These are phyloP conservation scores for Campylomormyrus numenius DNA, from an alignment of 2,113 vertebrate genomes.

Conservation along the genomic window DNA sequence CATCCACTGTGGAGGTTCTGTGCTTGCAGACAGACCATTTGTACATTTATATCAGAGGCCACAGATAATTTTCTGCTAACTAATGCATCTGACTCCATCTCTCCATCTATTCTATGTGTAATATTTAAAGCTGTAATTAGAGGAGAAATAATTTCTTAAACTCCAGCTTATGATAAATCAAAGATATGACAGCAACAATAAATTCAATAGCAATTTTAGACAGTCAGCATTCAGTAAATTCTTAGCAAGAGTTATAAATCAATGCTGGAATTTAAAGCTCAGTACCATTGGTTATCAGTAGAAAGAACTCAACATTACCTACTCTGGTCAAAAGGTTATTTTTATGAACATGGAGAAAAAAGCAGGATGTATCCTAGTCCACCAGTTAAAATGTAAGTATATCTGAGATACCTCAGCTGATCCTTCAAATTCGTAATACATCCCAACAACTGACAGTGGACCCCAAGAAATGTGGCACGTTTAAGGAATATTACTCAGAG, in stretches of 20 bases:
- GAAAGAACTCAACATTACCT: neutral
- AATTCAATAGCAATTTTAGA: neutral
- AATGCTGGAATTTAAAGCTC: neutral
- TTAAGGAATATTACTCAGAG: too few species aligned
- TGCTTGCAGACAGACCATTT: neutral
- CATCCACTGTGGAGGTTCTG: neutral
- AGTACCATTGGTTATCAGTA: neutral
- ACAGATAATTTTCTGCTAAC: neutral
- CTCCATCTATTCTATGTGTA: neutral
- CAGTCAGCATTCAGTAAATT: neutral
- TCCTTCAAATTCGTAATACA: neutral
- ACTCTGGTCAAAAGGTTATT: neutral
- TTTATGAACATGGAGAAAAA: neutral
- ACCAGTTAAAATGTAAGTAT: neutral
- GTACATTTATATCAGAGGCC: neutral
- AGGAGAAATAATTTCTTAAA: neutral
- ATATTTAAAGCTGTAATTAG: neutral
- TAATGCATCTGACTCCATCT: neutral
- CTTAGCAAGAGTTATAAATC: neutral
- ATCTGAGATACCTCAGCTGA: neutral
- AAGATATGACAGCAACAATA: neutral
- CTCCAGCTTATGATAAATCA: neutral
- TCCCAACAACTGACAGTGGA: too few species aligned
- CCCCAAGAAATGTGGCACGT: too few species aligned
- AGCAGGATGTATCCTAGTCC: neutral